These are phyloP conservation scores for Cryptus armator DNA, from an alignment of 2,888 invertebrate species.

Conservation along the genomic window DNA sequence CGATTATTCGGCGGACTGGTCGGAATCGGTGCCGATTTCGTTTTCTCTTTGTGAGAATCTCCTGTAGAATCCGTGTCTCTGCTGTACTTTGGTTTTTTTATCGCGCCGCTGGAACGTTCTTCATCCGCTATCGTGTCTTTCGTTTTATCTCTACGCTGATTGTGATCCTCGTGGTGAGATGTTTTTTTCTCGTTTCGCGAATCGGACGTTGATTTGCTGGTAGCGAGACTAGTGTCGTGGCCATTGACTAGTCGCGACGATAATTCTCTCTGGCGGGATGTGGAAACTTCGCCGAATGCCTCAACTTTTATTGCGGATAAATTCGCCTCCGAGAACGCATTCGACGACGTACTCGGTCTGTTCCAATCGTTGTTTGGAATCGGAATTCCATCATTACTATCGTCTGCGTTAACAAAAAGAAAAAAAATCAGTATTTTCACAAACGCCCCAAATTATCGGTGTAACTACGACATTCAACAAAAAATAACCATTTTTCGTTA, in stretches of 20 bases:
- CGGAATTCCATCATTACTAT: slow-evolving; percentile 1
- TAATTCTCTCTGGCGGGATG: not conserved
- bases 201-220: not conserved
- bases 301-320: slow-evolving; percentile 35
- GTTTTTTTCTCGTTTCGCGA: not conserved
- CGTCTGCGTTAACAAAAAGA: not conserved
- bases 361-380: not conserved
- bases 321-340: not conserved
- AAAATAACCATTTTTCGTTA: slow-evolving; percentile 33
- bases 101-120: not conserved
- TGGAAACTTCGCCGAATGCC: not conserved
- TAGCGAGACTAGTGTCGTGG: not conserved
- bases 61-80: not conserved
- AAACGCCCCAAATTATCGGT: not conserved
- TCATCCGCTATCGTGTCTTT: not conserved
- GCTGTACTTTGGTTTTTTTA: not conserved
- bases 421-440: slow-evolving; percentile 1
- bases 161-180: not conserved
- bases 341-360: not conserved
- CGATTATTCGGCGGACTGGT: not conserved
- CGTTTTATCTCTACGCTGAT: not conserved
- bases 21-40: not conserved
- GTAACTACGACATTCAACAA: not conserved
- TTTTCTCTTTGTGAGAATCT: not conserved
- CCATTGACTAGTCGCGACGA: not conserved